Evolutionary conservation across 2,113 vertebrate genomes (phyloP).

Genomic region (Corythaixoides concolor): DNA sequence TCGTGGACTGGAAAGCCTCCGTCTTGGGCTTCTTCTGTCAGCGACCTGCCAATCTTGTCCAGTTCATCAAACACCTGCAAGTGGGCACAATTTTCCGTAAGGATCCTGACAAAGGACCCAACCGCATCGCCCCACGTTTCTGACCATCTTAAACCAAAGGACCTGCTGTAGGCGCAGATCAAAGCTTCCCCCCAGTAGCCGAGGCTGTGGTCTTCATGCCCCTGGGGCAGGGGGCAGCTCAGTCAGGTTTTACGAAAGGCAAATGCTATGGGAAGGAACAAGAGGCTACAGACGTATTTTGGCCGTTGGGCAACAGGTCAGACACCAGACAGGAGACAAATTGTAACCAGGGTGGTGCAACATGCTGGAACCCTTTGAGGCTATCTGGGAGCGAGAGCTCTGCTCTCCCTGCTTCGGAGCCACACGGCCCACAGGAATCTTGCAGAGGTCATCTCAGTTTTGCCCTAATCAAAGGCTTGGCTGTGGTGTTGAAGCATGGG

Average conservation of each 20-base stretch:
- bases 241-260: neutral
- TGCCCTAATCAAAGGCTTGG: neutral
- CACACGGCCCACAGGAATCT: neutral
- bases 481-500: neutral
- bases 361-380: neutral
- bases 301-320: neutral
- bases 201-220: neutral
- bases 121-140: neutral
- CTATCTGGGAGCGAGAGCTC: neutral
- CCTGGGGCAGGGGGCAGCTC: neutral
- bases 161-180: neutral
- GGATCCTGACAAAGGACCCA: neutral
- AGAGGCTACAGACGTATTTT: neutral
- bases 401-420: neutral
- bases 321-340: neutral
- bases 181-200: neutral
- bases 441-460: neutral
- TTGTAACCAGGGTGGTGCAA: neutral
- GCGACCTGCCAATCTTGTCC: constrained; percentile 81
- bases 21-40: constrained; percentile 79
- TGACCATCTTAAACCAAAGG: neutral
- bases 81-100: neutral
- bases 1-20: constrained; percentile 79
- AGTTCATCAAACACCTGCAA: constrained; percentile 91
- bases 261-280: neutral